These are phyloP conservation scores for Phyllopteryx taeniolatus DNA, from an alignment of 2,113 vertebrate species.

Conservation along the genomic window DNA sequence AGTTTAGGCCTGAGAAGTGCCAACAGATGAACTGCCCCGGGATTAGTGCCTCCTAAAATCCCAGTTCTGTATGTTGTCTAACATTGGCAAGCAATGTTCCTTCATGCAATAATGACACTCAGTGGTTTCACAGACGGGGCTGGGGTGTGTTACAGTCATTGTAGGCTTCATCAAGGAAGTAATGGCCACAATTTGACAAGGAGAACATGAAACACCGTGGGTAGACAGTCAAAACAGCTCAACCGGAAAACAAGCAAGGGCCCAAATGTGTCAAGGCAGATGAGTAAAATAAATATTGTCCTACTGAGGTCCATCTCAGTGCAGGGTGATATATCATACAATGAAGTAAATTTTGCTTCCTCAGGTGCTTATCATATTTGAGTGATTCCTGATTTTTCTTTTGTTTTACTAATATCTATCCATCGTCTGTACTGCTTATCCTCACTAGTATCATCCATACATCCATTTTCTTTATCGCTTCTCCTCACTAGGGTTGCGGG, in stretches of 20 bases:
- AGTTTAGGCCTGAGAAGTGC: neutral
- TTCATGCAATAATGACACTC: constrained; percentile 1
- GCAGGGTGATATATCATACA: neutral
- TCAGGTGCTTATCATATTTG: too few relatives aligned
- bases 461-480: too few relatives aligned
- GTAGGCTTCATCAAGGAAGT: neutral
- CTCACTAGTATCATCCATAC: too few relatives aligned
- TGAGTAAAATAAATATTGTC: neutral
- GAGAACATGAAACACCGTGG: neutral
- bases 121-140: neutral
- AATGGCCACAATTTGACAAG: neutral
- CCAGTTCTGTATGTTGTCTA: neutral
- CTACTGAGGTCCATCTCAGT: neutral
- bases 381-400: too few relatives aligned
- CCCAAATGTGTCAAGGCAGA: neutral
- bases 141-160: neutral
- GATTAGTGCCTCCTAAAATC: neutral
- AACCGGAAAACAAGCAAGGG: neutral
- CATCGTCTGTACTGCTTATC: too few relatives aligned
- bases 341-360: too few relatives aligned
- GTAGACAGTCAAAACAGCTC: neutral
- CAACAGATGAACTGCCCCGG: neutral
- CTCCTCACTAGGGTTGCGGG: too few relatives aligned
- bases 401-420: too few relatives aligned
- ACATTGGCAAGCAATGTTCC: constrained; percentile 2